Evolutionary conservation across 1,140 invertebrate genomes (phyloP).

Genomic region (Lepidurus couesii): DNA sequence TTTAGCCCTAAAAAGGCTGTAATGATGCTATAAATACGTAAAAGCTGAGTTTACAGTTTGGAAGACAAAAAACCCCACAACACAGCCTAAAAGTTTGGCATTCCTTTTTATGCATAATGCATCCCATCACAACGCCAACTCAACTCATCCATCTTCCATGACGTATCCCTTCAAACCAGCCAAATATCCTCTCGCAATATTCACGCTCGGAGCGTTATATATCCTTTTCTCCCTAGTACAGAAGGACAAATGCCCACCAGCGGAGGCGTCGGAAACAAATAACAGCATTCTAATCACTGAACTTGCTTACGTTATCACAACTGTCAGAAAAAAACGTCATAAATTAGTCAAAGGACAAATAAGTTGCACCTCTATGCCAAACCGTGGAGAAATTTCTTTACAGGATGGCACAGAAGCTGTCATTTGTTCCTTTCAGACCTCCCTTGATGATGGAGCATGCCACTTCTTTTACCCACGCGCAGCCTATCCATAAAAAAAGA

Average conservation of each 20-base stretch:
- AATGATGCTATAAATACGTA: background rate
- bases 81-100: background rate
- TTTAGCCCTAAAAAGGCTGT: background rate
- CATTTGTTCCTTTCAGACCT: background rate
- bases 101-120: background rate
- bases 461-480: constrained; percentile 1
- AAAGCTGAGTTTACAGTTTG: background rate
- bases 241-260: no score
- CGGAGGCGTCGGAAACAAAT: background rate
- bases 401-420: constrained; percentile 17
- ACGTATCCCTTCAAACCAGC: background rate
- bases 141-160: background rate
- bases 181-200: background rate
- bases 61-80: background rate
- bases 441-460: background rate
- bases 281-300: background rate
- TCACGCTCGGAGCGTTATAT: background rate
- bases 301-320: background rate
- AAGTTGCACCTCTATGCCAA: background rate
- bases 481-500: background rate
- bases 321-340: background rate
- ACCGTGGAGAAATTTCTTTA: background rate
- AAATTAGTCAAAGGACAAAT: background rate
- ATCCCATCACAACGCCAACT: background rate
- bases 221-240: background rate